Percentiles rank a stretch among this genome's conserved stretches.
Evolutionary conservation across 2,888 invertebrate genomes (phyloP).

Genomic region (Heliconius erato): DNA sequence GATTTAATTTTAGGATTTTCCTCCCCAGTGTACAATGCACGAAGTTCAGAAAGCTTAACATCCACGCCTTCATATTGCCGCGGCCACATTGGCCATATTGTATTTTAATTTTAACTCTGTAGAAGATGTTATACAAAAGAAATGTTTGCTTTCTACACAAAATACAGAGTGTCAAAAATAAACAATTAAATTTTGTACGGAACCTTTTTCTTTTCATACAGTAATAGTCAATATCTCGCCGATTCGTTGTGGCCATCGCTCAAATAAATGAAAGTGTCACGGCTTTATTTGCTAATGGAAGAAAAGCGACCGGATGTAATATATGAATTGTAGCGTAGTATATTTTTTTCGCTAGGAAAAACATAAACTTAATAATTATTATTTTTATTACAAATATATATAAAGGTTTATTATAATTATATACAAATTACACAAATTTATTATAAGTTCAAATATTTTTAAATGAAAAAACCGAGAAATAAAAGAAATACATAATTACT

Average conservation of each 20-base stretch:
- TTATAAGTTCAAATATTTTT: not conserved
- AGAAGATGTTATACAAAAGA: not conserved
- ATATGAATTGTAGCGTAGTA: slow-evolving; percentile 39
- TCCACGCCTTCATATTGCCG: too few species aligned
- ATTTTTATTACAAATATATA: not conserved
- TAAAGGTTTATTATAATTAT: too few species aligned
- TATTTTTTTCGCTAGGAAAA: slow-evolving; percentile 35
- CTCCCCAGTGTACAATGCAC: too few species aligned
- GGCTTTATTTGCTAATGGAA: slow-evolving; percentile 56
- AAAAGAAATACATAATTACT: too few species aligned
- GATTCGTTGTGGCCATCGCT: slow-evolving; percentile 37
- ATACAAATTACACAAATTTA: not conserved
- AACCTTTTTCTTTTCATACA: slow-evolving; percentile 28
- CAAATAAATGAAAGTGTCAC: slow-evolving; percentile 61
- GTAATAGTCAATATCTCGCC: slow-evolving; percentile 25
- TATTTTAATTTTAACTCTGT: not conserved
- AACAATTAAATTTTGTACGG: slow-evolving; percentile 18
- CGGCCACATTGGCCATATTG: not conserved
- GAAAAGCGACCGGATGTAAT: slow-evolving; percentile 62
- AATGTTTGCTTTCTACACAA: slow-evolving; percentile 2
- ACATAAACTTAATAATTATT: not conserved
- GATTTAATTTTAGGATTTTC: too few species aligned
- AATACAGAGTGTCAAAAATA: not conserved
- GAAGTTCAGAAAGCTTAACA: too few species aligned
- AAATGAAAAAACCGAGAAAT: too few species aligned